Percentiles rank a stretch among this genome's conserved stretches.
These are phyloP conservation scores for Oasisia sp. DNA, from an alignment of 2,888 invertebrate species.

Conservation along the genomic window DNA sequence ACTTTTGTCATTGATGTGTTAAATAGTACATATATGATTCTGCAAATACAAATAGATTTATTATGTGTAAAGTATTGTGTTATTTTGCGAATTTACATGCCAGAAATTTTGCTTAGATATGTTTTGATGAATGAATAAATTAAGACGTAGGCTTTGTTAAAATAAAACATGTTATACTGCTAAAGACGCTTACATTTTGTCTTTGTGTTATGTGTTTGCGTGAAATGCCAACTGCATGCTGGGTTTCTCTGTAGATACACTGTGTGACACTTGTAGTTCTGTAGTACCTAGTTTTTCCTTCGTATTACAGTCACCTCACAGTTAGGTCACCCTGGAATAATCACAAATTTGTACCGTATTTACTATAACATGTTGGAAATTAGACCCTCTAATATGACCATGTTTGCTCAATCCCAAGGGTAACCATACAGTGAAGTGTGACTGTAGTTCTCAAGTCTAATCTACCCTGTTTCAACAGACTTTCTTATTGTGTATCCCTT, in stretches of 20 bases:
- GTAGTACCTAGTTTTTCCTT: too few relatives aligned
- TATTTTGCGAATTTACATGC: background rate
- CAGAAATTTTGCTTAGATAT: background rate
- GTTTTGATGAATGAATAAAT: background rate
- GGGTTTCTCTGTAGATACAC: background rate
- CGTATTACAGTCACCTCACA: too few relatives aligned
- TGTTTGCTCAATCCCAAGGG: too few relatives aligned
- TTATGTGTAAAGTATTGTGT: background rate
- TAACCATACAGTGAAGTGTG: too few relatives aligned
- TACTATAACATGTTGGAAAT: too few relatives aligned
- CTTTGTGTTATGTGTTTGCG: background rate
- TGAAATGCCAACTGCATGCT: background rate
- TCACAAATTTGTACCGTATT: too few relatives aligned
- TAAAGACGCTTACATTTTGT: background rate
- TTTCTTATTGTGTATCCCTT: background rate
- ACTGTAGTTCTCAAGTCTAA: background rate
- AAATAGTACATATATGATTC: too few relatives aligned
- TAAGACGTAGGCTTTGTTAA: background rate
- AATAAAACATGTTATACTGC: background rate
- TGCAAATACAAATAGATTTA: background rate
- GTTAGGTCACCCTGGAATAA: too few relatives aligned
- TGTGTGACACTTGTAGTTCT: background rate
- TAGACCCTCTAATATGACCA: too few relatives aligned
- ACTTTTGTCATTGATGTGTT: too few relatives aligned
- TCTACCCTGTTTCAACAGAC: background rate